Conservation (phyloP, 2,113 vertebrate species). For the Probosciger aterrimus region DNA sequence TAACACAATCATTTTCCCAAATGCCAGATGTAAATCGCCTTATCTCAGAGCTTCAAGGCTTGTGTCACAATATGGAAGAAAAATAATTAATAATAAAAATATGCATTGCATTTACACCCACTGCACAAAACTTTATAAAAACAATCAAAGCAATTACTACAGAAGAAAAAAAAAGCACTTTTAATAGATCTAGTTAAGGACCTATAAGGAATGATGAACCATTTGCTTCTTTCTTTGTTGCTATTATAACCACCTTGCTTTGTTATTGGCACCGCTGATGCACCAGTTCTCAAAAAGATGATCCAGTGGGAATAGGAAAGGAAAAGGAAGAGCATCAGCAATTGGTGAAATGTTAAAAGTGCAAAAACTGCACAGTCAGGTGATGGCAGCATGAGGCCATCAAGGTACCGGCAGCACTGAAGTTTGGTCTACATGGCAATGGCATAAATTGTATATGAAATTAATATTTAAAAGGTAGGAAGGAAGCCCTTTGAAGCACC, state of each 20-base stretch:
- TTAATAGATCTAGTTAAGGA: neutral
- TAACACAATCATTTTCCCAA: neutral
- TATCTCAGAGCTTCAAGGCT: neutral
- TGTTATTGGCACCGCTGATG: neutral
- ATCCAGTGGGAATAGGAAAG: neutral
- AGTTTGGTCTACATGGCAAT: neutral
- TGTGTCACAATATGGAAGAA: neutral
- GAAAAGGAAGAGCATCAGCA: neutral
- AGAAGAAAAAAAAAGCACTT: neutral
- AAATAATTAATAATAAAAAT: neutral
- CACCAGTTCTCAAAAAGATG: neutral
- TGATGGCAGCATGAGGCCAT: neutral
- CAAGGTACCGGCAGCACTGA: neutral
- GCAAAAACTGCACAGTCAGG: neutral
- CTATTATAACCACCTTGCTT: neutral
- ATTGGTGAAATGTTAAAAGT: neutral
- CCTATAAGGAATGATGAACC: neutral
- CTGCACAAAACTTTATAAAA: neutral
- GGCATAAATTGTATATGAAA: conserved; percentile 27
- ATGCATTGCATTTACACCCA: neutral
- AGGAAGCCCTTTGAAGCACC: conserved; percentile 8
- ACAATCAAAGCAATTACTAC: neutral
- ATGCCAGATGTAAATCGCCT: neutral
- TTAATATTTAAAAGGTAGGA: conserved; percentile 20
- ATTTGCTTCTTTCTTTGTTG: neutral